phyloP scores from a whole-genome alignment of 1,140 invertebrate genomes.

The Anoplophora glabripennis region DNA sequence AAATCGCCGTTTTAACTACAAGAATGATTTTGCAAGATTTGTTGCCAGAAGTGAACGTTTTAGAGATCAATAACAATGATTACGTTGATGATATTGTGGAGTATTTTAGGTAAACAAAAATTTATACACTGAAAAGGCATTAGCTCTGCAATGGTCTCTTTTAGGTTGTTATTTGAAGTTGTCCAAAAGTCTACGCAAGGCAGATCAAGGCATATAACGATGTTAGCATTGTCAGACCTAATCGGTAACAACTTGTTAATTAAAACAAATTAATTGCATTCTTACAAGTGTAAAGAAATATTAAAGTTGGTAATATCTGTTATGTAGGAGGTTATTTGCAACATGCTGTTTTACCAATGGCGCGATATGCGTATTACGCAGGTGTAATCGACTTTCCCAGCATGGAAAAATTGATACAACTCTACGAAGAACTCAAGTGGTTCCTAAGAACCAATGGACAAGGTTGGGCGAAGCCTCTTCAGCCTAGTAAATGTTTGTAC shows the following conservation, averaged over 20 bases:
- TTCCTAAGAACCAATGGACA: constrained; percentile 57
- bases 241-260: constrained; percentile 45
- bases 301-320: background rate
- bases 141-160: background rate
- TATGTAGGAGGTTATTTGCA: constrained; percentile 54
- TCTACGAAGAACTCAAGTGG: constrained; percentile 55
- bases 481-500: background rate
- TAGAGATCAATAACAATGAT: constrained; percentile 48
- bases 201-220: constrained; percentile 51
- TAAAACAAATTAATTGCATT: too few relatives aligned
- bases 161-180: constrained; percentile 50
- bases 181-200: constrained; percentile 49
- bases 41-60: constrained; percentile 42
- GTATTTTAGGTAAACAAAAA: constrained; percentile 48
- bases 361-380: constrained; percentile 58
- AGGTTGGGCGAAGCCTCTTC: constrained; percentile 54
- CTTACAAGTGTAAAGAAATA: too few relatives aligned
- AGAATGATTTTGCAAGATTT: constrained; percentile 51
- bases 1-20: constrained; percentile 50
- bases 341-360: constrained; percentile 55
- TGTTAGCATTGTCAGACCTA: constrained; percentile 55
- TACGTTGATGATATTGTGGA: constrained; percentile 51
- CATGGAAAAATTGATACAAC: constrained; percentile 53
- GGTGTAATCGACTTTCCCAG: constrained; percentile 57
- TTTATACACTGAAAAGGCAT: background rate